phyloP scores from a whole-genome alignment of 2,113 vertebrate genomes.

The Hippocampus zosterae region DNA sequence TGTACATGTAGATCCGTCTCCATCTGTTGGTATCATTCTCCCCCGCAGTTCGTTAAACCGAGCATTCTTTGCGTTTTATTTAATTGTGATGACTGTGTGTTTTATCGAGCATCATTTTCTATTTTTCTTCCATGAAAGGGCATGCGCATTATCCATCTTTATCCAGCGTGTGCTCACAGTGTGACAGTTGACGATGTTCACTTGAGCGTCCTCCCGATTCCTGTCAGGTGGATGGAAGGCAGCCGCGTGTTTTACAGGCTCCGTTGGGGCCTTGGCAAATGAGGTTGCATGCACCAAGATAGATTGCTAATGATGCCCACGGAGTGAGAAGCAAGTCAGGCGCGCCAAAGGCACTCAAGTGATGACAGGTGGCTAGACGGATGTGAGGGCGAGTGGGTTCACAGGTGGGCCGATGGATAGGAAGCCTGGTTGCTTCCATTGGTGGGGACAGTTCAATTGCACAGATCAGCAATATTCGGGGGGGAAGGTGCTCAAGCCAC shows the following conservation, averaged over 20 bases:
- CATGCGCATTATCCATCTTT: not conserved
- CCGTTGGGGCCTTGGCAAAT: constrained; percentile 54
- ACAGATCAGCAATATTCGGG: no score
- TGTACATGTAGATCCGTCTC: no score
- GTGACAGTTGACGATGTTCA: constrained; percentile 18
- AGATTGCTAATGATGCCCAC: constrained; percentile 64
- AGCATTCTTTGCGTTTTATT: no score
- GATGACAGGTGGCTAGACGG: not conserved
- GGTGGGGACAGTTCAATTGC: no score
- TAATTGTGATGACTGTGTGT: no score
- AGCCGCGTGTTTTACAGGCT: constrained; percentile 45
- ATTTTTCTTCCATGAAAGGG: no score
- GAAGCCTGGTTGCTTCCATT: no score
- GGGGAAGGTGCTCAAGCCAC: no score
- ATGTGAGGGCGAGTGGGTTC: not conserved
- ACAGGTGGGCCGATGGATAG: not conserved
- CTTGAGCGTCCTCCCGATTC: constrained; percentile 16
- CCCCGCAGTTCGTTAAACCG: no score
- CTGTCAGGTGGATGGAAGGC: constrained; percentile 32
- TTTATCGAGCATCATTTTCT: no score
- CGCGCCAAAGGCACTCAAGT: not conserved
- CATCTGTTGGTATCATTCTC: no score
- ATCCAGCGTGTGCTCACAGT: constrained; percentile 6
- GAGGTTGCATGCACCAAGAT: constrained; percentile 54
- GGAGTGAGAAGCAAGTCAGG: constrained; percentile 49